Percentiles rank a stretch among this genome's conserved stretches.
Evolutionary conservation across 2,113 vertebrate species (phyloP).

Genomic region (Tachysurus vachellii): DNA sequence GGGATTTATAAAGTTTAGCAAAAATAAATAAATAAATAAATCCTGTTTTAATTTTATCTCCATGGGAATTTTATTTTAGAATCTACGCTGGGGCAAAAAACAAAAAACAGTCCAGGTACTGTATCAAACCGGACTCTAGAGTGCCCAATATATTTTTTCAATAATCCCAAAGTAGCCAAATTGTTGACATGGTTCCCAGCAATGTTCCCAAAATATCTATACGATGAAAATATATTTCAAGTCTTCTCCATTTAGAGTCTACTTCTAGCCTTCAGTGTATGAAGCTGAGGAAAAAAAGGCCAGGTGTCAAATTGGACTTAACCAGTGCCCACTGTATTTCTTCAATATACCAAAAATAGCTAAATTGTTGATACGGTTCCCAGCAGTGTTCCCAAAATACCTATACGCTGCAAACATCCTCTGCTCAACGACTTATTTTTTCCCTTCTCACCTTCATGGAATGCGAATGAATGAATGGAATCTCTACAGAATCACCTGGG

Average conservation of each 20-base stretch:
- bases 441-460: constrained; percentile 62
- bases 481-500: constrained; percentile 64
- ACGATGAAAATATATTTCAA: constrained; percentile 67
- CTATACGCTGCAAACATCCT: constrained; percentile 70
- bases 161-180: constrained; percentile 13
- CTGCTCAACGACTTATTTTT: constrained; percentile 67
- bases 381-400: constrained; percentile 66
- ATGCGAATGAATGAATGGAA: constrained; percentile 56
- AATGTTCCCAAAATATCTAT: constrained; percentile 64
- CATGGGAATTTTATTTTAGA: constrained; percentile 6
- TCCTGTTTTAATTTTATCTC: constrained; percentile 3
- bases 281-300: not conserved
- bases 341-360: constrained; percentile 24
- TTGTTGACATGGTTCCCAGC: constrained; percentile 56
- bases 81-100: not conserved
- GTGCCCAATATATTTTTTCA: not conserved
- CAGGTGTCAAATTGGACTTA: constrained; percentile 8
- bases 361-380: constrained; percentile 52
- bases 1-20: not conserved
- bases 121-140: constrained; percentile 28
- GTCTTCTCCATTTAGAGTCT: not conserved
- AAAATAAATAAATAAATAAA: not conserved
- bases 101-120: not conserved
- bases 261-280: not conserved
- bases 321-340: constrained; percentile 42